A percentile compares a stretch with the other conserved stretches of the same genome.
phyloP scores from a whole-genome alignment of 2,113 vertebrate species.

The Lynx canadensis region DNA sequence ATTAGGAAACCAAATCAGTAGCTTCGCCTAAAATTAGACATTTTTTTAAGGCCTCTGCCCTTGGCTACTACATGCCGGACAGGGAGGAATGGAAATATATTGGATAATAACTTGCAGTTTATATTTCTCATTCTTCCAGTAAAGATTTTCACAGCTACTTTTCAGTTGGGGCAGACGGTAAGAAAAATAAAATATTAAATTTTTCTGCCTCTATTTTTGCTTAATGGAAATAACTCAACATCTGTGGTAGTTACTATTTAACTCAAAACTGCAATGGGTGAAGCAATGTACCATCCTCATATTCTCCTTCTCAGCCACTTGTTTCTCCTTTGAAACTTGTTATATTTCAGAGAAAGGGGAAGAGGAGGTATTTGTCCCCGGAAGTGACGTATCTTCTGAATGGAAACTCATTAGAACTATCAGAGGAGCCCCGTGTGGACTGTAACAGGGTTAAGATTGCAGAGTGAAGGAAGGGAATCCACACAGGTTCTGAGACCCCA shows the following conservation, averaged over 20 bases:
- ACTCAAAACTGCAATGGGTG: neutral
- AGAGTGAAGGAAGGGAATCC: neutral
- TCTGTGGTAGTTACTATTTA: neutral
- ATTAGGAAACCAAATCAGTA: slow-evolving; percentile 48
- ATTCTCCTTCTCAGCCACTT: neutral
- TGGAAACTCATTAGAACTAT: neutral
- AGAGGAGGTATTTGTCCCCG: neutral
- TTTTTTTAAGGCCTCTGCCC: slow-evolving; percentile 8
- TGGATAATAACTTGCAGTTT: slow-evolving; percentile 15
- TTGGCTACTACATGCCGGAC: neutral
- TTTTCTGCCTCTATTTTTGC: neutral
- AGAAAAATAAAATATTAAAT: neutral
- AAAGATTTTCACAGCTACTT: neutral
- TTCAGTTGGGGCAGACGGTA: neutral
- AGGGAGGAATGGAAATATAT: neutral
- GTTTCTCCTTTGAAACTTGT: neutral
- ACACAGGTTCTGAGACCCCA: neutral
- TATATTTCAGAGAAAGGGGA: neutral
- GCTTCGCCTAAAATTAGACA: slow-evolving; percentile 15
- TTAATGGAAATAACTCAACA: neutral
- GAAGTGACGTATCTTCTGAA: neutral
- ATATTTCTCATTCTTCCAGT: neutral
- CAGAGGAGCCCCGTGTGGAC: neutral
- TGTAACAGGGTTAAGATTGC: neutral
- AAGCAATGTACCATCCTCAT: neutral